Conservation (phyloP, 2,797 vertebrate species). For the Natrix natrix region DNA sequence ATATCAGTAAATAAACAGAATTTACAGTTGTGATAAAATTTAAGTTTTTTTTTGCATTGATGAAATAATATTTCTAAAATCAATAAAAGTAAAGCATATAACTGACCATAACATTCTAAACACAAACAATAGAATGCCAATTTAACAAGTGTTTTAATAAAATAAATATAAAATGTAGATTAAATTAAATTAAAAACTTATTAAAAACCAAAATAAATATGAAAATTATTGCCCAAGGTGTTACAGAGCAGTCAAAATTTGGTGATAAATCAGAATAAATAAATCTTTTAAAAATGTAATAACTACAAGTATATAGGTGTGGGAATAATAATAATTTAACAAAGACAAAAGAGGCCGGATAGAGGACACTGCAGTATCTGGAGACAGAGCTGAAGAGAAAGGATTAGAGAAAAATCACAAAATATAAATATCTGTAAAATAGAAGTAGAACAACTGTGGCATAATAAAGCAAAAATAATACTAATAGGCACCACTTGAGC, state of each 20-base stretch:
- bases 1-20: background rate
- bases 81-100: background rate
- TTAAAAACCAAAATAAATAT: background rate
- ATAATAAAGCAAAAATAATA: background rate
- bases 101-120: background rate
- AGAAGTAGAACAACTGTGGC: background rate
- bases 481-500: background rate
- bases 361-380: background rate
- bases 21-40: background rate
- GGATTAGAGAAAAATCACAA: background rate
- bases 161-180: background rate
- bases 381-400: background rate
- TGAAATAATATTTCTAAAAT: background rate
- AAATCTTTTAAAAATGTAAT: background rate
- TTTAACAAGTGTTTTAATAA: background rate
- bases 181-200: background rate
- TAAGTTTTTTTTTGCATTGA: background rate
- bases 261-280: background rate
- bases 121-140: background rate
- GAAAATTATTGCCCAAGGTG: background rate
- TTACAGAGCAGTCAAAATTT: background rate
- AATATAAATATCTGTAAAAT: background rate
- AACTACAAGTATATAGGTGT: background rate
- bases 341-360: background rate
- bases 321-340: background rate